Conservation (phyloP, 2,888 invertebrate genomes). For the Biston stratarius region DNA sequence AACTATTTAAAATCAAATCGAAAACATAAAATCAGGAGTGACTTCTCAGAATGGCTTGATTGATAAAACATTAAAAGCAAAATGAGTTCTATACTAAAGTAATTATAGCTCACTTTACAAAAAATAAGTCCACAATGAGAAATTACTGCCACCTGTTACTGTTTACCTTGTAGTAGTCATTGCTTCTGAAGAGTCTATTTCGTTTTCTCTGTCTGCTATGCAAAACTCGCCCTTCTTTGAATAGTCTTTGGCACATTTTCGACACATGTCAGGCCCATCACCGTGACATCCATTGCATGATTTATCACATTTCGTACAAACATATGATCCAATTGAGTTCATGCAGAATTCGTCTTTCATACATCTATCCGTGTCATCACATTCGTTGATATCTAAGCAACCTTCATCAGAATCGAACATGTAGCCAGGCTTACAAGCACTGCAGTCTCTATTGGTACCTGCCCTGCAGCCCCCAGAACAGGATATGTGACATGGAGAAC, state of each 20-base stretch:
- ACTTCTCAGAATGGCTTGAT: neutral
- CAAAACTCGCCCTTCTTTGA: conserved; percentile 91
- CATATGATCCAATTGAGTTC: conserved; percentile 94
- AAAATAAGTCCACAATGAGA: too few relatives aligned
- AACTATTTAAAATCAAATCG: conserved; percentile 10
- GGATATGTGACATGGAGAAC: conserved; percentile 92
- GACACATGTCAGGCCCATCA: conserved; percentile 97
- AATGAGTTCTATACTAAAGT: too few relatives aligned
- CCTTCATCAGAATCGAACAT: conserved; percentile 90
- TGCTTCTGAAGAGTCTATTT: conserved; percentile 65
- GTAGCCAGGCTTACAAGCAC: conserved; percentile 90
- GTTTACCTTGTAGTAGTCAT: conserved; percentile 72
- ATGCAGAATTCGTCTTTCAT: conserved; percentile 93
- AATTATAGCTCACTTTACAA: too few relatives aligned
- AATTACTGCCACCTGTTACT: too few relatives aligned
- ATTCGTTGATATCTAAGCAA: conserved; percentile 95
- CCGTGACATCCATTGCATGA: conserved; percentile 94
- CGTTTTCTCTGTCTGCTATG: conserved; percentile 86
- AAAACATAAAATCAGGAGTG: neutral
- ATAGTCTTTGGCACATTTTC: conserved; percentile 91
- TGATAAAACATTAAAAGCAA: too few relatives aligned
- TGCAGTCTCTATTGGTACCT: conserved; percentile 89
- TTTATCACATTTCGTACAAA: conserved; percentile 93
- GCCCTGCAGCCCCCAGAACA: conserved; percentile 92
- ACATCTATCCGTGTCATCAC: conserved; percentile 86